These are phyloP conservation scores for Megathymus violae DNA, from an alignment of 1,140 invertebrate species.

Conservation along the genomic window DNA sequence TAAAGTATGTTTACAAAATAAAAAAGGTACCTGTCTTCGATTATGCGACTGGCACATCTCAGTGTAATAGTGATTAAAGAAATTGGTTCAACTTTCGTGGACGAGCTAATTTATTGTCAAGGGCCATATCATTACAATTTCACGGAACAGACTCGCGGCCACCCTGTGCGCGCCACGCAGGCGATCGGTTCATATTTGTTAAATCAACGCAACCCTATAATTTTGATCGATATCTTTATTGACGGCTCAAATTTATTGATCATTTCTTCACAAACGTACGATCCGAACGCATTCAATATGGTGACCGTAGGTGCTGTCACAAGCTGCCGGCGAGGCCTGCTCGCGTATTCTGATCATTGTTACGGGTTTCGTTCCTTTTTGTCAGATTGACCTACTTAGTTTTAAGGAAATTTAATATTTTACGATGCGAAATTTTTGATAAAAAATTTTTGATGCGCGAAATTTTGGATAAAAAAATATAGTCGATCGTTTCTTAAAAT, in stretches of 20 bases:
- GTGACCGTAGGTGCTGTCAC: constrained; percentile 57
- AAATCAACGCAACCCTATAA: constrained; percentile 81
- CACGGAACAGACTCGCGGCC: constrained; percentile 72
- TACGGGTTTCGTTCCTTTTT: constrained; percentile 74
- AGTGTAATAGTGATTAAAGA: constrained; percentile 63
- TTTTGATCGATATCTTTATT: constrained; percentile 84
- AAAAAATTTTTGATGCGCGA: too few species aligned
- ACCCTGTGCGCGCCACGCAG: constrained; percentile 61
- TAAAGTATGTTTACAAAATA: constrained; percentile 58
- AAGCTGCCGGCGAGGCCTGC: constrained; percentile 61
- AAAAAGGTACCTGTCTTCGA: constrained; percentile 59
- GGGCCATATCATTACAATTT: constrained; percentile 70
- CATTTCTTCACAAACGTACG: constrained; percentile 75
- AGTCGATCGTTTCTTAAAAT: too few species aligned
- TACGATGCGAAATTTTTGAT: too few species aligned
- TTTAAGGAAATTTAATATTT: constrained; percentile 71
- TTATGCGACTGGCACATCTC: constrained; percentile 61
- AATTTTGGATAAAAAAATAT: too few species aligned
- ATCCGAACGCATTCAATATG: constrained; percentile 68
- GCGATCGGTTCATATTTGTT: constrained; percentile 76
- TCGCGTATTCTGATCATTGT: constrained; percentile 68
- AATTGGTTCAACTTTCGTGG: constrained; percentile 63
- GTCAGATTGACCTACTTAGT: constrained; percentile 76
- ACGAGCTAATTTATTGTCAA: constrained; percentile 68
- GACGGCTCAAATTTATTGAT: constrained; percentile 78